Base-by-base conservation (phyloP, 2,888 invertebrate genomes). In the Brachypalpus laphriformis region DNA sequence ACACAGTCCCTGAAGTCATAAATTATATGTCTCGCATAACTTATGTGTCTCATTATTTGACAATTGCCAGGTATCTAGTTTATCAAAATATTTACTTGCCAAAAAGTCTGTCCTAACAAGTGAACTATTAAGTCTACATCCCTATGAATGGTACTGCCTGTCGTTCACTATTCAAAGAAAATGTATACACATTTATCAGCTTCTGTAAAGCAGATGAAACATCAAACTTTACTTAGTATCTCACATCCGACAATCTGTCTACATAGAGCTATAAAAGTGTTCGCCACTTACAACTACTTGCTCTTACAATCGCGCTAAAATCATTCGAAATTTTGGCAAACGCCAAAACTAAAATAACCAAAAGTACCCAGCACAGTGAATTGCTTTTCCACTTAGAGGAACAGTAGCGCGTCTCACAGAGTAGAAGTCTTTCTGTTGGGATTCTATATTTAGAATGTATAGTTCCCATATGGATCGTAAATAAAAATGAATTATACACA, bases 401-500 rank as follows among this genome's bases (percentile, higher is more conserved):
- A 14, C 40, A 16, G 16, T n/a, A 25, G 42, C 22, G 59, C 22
- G 14, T 63, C 63, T 49, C 37, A 65, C n/a, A 49, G 14, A 49
- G 22, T 14, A 25, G 54, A 20, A 18, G 11, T n/a, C 37, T 2
- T 49, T 0, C 14, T 31, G 6, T 40, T 37, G 18, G 37, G 8
- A 1, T 9, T 49, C 68, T 77, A 51, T 45, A 59, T 70, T 70
- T 70, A 77, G 77, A 75, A 61, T 3, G 61, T 61, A 70, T 65
- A 78, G 78, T 57, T 78, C 78, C 78, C 78, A 71, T 56, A 63
- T 78, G 78, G 78, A 63, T 78, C 71, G 63, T 78, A 71, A 78
- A 78, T 65, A 71, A 63, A 63, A 78, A 63, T 78, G 45, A 78
- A 78, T 56, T 71, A 78, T 71, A 56, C 56, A 57, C 42, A 22